Percentiles rank a stretch among this genome's conserved stretches.
Conservation (phyloP, 23 tunicate species). For the Halocynthia roretzi region DNA sequence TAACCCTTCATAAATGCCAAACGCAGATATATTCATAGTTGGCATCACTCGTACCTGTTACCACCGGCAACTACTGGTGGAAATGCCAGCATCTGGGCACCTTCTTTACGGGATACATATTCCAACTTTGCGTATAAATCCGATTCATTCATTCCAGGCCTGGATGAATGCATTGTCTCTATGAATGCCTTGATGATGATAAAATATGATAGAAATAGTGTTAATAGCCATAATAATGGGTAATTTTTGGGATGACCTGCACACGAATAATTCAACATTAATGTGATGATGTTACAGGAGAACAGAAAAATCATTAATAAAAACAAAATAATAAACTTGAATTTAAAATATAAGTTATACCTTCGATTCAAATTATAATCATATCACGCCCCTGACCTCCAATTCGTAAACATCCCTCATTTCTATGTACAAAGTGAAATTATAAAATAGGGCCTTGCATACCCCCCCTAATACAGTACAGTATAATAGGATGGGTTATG, state of each 20-base stretch:
- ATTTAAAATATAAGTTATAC: not conserved
- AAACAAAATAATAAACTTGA: not conserved
- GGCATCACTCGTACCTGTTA: conserved; percentile 27
- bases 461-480: no score
- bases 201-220: no score
- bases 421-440: no score
- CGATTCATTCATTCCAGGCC: conserved; percentile 58
- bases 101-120: conserved; percentile 45
- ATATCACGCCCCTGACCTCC: no score
- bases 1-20: not conserved
- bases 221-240: no score
- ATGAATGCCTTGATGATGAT: conserved; percentile 33
- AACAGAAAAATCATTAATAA: not conserved
- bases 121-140: conserved; percentile 65
- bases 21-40: not conserved
- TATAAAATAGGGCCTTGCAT: no score
- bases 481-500: no score
- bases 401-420: no score
- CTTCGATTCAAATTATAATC: not conserved
- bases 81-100: conserved; percentile 86
- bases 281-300: no score
- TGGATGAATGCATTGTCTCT: conserved; percentile 25
- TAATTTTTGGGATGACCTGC: no score
- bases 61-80: conserved; percentile 97
- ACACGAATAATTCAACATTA: no score